Evolutionary conservation across 1,140 invertebrate species (phyloP).

Genomic region (Cryptotermes secundus): DNA sequence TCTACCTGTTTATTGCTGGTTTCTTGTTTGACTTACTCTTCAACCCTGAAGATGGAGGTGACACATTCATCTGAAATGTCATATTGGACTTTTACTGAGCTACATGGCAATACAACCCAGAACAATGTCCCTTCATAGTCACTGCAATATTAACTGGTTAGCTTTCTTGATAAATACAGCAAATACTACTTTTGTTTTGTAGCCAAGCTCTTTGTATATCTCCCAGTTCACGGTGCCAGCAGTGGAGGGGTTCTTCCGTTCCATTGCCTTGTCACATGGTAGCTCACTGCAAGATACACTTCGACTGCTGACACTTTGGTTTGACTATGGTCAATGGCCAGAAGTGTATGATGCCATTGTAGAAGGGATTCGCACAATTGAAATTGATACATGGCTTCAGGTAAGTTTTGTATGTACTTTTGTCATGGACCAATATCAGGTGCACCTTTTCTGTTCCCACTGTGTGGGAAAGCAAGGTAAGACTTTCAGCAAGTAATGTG

Average conservation of each 20-base stretch:
- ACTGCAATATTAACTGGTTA: not conserved
- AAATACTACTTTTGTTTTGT: not conserved
- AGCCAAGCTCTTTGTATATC: slow-evolving; percentile 50
- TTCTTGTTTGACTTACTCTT: too few species aligned
- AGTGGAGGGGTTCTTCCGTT: slow-evolving; percentile 93
- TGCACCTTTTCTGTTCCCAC: not conserved
- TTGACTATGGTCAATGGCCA: slow-evolving; percentile 90
- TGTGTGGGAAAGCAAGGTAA: too few species aligned
- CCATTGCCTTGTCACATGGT: slow-evolving; percentile 88
- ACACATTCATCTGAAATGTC: too few species aligned
- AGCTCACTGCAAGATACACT: slow-evolving; percentile 98
- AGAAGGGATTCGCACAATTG: slow-evolving; percentile 89
- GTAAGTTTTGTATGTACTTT: slow-evolving; percentile 42
- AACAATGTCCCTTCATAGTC: too few species aligned
- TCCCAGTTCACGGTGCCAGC: slow-evolving; percentile 87
- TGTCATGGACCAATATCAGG: not conserved
- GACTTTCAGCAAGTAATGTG: too few species aligned
- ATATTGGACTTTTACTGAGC: too few species aligned
- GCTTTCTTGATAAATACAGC: too few species aligned
- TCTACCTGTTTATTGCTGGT: too few species aligned
- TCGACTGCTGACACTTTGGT: slow-evolving; percentile 89
- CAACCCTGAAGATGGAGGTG: too few species aligned
- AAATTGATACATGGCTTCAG: slow-evolving; percentile 98
- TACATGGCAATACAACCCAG: too few species aligned
- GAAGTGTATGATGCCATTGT: slow-evolving; percentile 92